Percentiles rank a stretch among this genome's conserved stretches.
These are phyloP conservation scores for Lasioglossum calceatum DNA, from an alignment of 2,888 invertebrate genomes.

Conservation along the genomic window DNA sequence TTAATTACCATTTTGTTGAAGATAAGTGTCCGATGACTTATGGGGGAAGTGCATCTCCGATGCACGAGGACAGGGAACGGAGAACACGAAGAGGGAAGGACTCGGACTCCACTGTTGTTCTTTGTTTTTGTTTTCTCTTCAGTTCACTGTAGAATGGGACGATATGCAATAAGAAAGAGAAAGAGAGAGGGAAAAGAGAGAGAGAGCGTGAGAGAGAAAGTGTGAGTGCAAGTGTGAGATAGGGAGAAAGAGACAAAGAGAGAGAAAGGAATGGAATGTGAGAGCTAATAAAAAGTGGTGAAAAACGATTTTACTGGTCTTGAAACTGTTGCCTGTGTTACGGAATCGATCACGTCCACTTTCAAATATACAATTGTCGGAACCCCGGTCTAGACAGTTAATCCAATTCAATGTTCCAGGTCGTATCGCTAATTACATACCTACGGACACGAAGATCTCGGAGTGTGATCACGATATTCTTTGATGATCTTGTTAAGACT, in stretches of 20 bases:
- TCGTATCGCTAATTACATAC: constrained; percentile 7
- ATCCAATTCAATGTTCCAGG: constrained; percentile 16
- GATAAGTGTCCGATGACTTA: too few relatives aligned
- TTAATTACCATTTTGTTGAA: too few relatives aligned
- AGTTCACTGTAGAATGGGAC: background rate
- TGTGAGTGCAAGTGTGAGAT: background rate
- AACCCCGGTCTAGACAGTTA: constrained; percentile 9
- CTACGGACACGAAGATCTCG: background rate
- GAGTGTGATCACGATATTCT: constrained; percentile 12
- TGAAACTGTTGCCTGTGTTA: constrained; percentile 28
- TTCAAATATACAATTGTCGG: constrained; percentile 16
- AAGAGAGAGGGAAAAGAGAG: background rate
- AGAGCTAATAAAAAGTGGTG: constrained; percentile 58
- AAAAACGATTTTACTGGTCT: constrained; percentile 36
- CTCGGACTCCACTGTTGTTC: background rate
- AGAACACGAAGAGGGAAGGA: background rate
- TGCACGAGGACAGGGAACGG: background rate
- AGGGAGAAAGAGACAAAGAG: background rate
- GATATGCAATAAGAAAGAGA: constrained; percentile 8
- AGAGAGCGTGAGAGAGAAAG: background rate
- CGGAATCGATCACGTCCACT: constrained; percentile 17
- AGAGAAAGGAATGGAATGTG: constrained; percentile 53
- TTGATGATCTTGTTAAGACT: constrained; percentile 11
- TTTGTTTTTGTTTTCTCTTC: constrained; percentile 1
- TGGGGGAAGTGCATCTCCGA: background rate